These are phyloP conservation scores for Pandemis cinnamomeana DNA, from an alignment of 2,888 invertebrate species.

Conservation along the genomic window DNA sequence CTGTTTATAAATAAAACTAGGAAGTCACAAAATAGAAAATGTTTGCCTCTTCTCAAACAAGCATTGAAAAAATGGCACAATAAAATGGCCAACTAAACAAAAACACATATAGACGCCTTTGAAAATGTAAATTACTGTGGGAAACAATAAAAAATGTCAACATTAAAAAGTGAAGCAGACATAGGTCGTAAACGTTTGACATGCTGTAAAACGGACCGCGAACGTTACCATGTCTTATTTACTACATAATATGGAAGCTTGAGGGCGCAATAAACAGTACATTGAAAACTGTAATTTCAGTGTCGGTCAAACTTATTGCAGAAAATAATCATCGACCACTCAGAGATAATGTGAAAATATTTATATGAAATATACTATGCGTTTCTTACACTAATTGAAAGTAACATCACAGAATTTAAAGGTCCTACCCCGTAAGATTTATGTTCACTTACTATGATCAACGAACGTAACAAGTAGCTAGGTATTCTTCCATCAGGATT, in stretches of 20 bases:
- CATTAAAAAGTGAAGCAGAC: conserved; percentile 28
- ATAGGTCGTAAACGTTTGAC: conserved; percentile 34
- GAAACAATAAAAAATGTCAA: conserved; percentile 39
- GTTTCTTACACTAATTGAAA: no score
- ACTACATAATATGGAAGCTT: not conserved
- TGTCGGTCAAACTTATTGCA: not conserved
- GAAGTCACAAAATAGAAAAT: not conserved
- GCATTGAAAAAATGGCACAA: conserved; percentile 15
- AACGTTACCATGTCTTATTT: conserved; percentile 5
- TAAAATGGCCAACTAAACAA: conserved; percentile 28
- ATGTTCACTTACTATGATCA: no score
- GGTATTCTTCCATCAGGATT: no score
- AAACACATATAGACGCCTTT: conserved; percentile 31
- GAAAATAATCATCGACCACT: not conserved
- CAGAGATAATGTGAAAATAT: not conserved
- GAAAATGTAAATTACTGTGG: conserved; percentile 27
- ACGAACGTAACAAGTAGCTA: no score
- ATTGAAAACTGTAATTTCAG: not conserved
- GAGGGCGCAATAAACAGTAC: not conserved
- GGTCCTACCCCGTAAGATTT: no score
- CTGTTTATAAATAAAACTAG: not conserved
- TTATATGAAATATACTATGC: no score
- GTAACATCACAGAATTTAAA: no score
- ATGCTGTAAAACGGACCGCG: conserved; percentile 9
- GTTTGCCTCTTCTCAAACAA: not conserved